Conservation (phyloP, 2,888 invertebrate species). For the Blastobasis adustella region DNA sequence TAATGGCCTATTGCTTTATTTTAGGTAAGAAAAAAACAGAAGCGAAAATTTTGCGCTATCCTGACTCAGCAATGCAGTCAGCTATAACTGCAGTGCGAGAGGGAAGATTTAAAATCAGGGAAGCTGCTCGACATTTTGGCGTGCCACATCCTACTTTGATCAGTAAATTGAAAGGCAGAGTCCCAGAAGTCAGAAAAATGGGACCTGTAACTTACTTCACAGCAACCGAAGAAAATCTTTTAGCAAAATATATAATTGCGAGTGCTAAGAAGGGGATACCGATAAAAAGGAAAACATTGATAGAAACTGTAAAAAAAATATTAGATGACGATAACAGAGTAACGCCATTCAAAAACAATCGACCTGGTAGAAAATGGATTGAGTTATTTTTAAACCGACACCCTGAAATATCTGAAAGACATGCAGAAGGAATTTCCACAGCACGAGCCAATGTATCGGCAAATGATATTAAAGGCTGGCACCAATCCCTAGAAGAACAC, state of each 20-base stretch:
- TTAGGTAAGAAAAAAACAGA: too few species aligned
- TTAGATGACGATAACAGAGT: background rate
- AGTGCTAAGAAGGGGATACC: conserved; percentile 6
- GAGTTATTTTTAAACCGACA: conserved; percentile 3
- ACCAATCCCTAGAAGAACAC: conserved; percentile 2
- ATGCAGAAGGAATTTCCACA: conserved; percentile 5
- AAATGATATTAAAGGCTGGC: conserved; percentile 4
- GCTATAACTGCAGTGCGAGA: too few species aligned
- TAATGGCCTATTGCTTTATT: too few species aligned
- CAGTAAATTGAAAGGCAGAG: too few species aligned
- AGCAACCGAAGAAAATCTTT: background rate
- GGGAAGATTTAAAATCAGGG: too few species aligned
- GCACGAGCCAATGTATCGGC: conserved; percentile 5
- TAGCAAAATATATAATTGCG: conserved; percentile 3
- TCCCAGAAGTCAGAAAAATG: conserved; percentile 5
- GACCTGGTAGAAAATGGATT: conserved; percentile 3
- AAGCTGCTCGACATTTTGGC: too few species aligned
- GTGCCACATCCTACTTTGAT: too few species aligned
- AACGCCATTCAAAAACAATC: conserved; percentile 5
- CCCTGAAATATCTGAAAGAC: conserved; percentile 3
- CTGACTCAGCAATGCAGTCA: too few species aligned
- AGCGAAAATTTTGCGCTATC: too few species aligned
- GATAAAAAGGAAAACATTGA: conserved; percentile 2
- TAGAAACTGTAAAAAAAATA: conserved; percentile 4
- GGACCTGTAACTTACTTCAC: conserved; percentile 4